A percentile compares a stretch with the other conserved stretches of the same genome.
Conservation (phyloP, 2,797 vertebrate species). For the Intellagama lesueurii region DNA sequence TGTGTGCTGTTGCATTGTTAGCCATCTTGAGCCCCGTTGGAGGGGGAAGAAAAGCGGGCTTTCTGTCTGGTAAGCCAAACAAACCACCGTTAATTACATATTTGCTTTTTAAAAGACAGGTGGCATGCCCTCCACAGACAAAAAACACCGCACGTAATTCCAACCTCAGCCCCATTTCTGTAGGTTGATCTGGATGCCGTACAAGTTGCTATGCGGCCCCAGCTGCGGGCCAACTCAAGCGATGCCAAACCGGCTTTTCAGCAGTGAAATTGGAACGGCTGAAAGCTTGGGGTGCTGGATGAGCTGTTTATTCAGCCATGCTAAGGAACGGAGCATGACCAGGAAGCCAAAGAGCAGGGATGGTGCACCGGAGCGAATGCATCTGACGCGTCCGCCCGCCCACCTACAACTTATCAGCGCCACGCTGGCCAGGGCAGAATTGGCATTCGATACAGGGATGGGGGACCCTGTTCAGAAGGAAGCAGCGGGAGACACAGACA, state of each 20-base stretch:
- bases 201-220: neutral
- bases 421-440: neutral
- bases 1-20: too few species aligned
- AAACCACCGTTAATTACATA: too few species aligned
- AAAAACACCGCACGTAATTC: too few species aligned
- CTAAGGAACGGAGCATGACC: neutral
- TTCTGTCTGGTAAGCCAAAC: too few species aligned
- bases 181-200: neutral
- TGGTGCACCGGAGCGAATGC: neutral
- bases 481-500: neutral
- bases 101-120: too few species aligned
- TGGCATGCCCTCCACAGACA: too few species aligned
- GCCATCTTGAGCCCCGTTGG: too few species aligned
- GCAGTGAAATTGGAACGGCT: neutral
- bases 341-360: neutral
- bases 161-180: neutral
- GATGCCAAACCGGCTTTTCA: neutral
- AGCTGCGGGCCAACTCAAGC: neutral
- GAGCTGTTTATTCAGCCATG: neutral
- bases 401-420: neutral
- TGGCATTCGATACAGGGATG: neutral
- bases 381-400: neutral
- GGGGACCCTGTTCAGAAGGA: neutral
- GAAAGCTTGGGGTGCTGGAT: neutral
- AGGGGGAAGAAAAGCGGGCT: too few species aligned